Base-by-base conservation (phyloP, 2,113 vertebrate species). In the Mesitornis unicolor region DNA sequence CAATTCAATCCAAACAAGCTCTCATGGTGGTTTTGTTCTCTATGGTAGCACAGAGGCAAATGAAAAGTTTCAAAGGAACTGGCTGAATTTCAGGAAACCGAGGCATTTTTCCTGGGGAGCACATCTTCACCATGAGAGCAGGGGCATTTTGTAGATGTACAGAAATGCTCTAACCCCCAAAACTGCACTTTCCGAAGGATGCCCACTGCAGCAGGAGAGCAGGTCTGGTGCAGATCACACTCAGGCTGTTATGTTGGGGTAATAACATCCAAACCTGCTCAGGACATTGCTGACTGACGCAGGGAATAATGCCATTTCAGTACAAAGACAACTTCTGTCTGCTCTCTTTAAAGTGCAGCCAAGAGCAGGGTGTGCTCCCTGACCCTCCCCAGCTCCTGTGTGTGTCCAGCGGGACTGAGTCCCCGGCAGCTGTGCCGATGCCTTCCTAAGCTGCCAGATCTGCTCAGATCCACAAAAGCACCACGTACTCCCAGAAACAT, bases 401-500 rank as follows among this genome's bases (percentile, higher is more conserved):
- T 38, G 45, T 3, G 1, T 57, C 25, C 3, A 0, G 10, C 67
- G 47, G 70, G 59, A 13, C 51, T 0, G 7, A 87, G 51, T 22
- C 82, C 56, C 57, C 22, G 0, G 78, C 91, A 88, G 94, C 94
- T 92, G 56, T 40, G 26, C 53, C 0, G 1, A 2, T 31, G 48
- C 33, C 40, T 16, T 36, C 0, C 10, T 6, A 14, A 59, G 68
- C 81, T 91, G 94, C 90, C 94, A 85, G 43, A 15, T 6, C 57
- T 64, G 74, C 74, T 82, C 25, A 11, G 28, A 73, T 15, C 57
- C 87, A 76, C 78, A 35, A 36, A 91, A 69, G 56, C 42, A 3
- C 33, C 57, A 5, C 2, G 0, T 21, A 15, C 61, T 60, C 29
- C 47, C 0, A 0, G 38, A 61, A 73, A n/a, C 45, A 69, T 28